Evolutionary conservation across 2,888 invertebrate species (phyloP).

Genomic region (Labia minor): DNA sequence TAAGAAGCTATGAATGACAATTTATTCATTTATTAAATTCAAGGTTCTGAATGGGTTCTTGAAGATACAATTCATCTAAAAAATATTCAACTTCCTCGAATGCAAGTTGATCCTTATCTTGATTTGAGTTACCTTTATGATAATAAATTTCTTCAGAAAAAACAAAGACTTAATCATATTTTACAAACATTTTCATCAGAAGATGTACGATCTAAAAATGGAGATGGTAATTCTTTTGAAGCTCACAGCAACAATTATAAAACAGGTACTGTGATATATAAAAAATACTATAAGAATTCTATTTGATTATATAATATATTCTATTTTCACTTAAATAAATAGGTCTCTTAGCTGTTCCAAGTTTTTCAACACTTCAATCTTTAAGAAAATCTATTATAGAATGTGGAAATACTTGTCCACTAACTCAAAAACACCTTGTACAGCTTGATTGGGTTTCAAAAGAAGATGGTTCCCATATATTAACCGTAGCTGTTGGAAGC

Average conservation of each 20-base stretch:
- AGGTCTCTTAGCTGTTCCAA: constrained; percentile 73
- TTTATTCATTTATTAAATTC: constrained; percentile 14
- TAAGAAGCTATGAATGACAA: constrained; percentile 2
- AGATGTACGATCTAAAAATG: constrained; percentile 46
- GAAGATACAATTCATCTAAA: constrained; percentile 92
- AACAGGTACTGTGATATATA: constrained; percentile 25
- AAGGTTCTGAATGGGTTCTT: constrained; percentile 65
- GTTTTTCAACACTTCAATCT: constrained; percentile 81
- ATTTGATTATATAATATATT: neutral
- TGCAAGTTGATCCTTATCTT: constrained; percentile 68
- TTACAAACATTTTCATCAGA: constrained; percentile 72
- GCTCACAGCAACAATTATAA: constrained; percentile 30
- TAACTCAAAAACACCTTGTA: constrained; percentile 85
- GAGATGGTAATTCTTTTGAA: constrained; percentile 28
- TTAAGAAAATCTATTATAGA: constrained; percentile 78
- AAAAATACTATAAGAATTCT: neutral
- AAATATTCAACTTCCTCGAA: constrained; percentile 78
- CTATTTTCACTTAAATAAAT: constrained; percentile 21
- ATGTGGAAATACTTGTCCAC: constrained; percentile 80
- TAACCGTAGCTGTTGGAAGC: constrained; percentile 92
- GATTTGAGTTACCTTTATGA: constrained; percentile 75
- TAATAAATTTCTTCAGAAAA: constrained; percentile 58
- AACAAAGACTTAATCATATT: constrained; percentile 69
- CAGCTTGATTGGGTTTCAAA: constrained; percentile 99
- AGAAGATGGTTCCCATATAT: constrained; percentile 95